Evolutionary conservation across 2,797 vertebrate genomes (phyloP), one percentile per base, ranked within the genome.

Genomic region (Pseudopleuronectes americanus): DNA sequence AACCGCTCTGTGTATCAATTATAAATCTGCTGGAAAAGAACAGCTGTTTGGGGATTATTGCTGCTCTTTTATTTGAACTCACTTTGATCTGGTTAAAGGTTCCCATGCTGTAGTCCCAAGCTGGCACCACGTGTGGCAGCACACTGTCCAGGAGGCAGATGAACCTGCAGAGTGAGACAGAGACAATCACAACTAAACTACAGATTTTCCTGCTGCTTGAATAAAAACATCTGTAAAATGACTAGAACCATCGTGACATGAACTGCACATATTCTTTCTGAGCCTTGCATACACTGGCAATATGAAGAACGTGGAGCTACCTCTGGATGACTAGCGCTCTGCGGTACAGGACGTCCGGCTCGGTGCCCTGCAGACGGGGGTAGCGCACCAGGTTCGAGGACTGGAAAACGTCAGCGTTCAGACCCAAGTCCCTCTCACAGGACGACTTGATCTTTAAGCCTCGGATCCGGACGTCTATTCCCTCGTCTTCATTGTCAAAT

Each of bases 391-490:
- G 89, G 85, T 96, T 97, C 45, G 95, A 91, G 1, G 97, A 95
- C 89, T 98, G 97, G 90, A 99, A 99, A 81, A 99, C 94, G 67
- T 99, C 97, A 0, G 97, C 96, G 2, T 96, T 98, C 69, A 99
- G 92, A 28, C 98, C 97, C 77, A 98, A 84, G 82, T 99, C 96
- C 63, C 97, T 92, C 81, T 98, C 97, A 58, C 96, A 96, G 0
- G 97, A 98, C 0, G 96, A 99, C 84, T 97, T 99, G 80, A 99
- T 98, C 94, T 99, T 99, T 83, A 99, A 89, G 22, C 97, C 97
- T 62, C 96, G 93, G 71, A 99, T 96, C 68, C 98, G 96, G 57
- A 99, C 98, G 8, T 99, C 98, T 48, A 99, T 99, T 0, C 98
- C 97, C 28, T 98, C 97, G 84, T 99, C 98, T 99, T 86, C 16